Base-by-base conservation (phyloP, 1,140 invertebrate species). In the Cheumatopsyche charites region DNA sequence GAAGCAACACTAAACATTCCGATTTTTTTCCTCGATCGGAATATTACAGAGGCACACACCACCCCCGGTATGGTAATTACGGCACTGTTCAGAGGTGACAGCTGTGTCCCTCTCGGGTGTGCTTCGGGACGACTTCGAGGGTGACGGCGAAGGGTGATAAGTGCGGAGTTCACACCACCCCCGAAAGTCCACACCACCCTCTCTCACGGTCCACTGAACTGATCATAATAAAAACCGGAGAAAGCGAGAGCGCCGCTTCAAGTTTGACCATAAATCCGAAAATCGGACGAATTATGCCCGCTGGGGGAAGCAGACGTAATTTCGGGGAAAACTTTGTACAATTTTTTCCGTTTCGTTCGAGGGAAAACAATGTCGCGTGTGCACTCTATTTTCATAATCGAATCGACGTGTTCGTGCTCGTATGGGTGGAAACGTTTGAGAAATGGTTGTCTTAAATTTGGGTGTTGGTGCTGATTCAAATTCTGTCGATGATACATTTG, bases 251-350 rank as follows among this genome's bases (percentile, higher is more conserved):
- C 19, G 55, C 63, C 49, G 71, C 41, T 68, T 63, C 78, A 85
- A 85, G 83, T 85, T 85, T 85, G 83, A 85, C 83, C 83, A 84
- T 85, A 85, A 85, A 85, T 85, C 84, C 80, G 55, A 71, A 70
- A 71, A 69, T 66, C 25, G 74, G 62, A 68, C 63, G 71, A 75
- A 73, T 71, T 73, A 73, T 68, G 69, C 65, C 52, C 41, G 66
- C 25, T 9, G 23, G 63, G 45, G 61, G 25, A 52, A 68, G 49
- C 70, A 69, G n/a, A n/a, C n/a, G n/a, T 43, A 43, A n/a, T n/a
- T n/a, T n/a, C n/a, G n/a, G n/a, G n/a, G n/a, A n/a, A n/a, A n/a
- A n/a, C n/a, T n/a, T n/a, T n/a, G n/a, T n/a, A 13, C 13, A 47
- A 47, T 58, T n/a, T 29, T 19, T 3, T 1, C 62, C 62, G 15